Conservation (phyloP, 2,797 vertebrate genomes). For the Poeciliopsis presidionis region DNA sequence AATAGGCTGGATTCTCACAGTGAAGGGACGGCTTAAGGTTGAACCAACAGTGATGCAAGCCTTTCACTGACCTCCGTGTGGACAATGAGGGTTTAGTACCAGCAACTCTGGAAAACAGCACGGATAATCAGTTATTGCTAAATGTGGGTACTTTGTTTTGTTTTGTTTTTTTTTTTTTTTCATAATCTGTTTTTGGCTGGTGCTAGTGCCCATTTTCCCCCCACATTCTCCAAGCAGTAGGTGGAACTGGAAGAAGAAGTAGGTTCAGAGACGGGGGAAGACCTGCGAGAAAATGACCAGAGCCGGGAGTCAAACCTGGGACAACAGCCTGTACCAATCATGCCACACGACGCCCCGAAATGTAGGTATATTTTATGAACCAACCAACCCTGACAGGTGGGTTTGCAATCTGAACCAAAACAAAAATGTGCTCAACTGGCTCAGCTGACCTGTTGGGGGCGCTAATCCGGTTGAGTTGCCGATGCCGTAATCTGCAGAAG, state of each 20-base stretch:
- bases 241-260: too few species aligned
- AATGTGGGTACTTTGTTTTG: background rate
- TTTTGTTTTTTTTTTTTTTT: too few species aligned
- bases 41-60: constrained; percentile 63
- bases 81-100: constrained; percentile 55
- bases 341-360: too few species aligned
- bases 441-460: background rate
- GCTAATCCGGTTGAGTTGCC: background rate
- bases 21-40: constrained; percentile 54
- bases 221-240: too few species aligned
- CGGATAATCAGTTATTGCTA: background rate
- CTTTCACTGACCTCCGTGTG: constrained; percentile 34
- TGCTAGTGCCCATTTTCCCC: too few species aligned
- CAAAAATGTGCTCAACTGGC: background rate
- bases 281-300: too few species aligned
- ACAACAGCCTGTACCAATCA: too few species aligned
- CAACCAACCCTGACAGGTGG: background rate
- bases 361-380: background rate
- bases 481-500: background rate
- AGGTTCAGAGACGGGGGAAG: too few species aligned
- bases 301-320: too few species aligned
- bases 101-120: constrained; percentile 44
- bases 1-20: constrained; percentile 61
- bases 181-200: too few species aligned
- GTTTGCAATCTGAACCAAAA: background rate